These are phyloP conservation scores for Sebastes melanostomus DNA, from an alignment of 2,797 vertebrate species.

Conservation along the genomic window DNA sequence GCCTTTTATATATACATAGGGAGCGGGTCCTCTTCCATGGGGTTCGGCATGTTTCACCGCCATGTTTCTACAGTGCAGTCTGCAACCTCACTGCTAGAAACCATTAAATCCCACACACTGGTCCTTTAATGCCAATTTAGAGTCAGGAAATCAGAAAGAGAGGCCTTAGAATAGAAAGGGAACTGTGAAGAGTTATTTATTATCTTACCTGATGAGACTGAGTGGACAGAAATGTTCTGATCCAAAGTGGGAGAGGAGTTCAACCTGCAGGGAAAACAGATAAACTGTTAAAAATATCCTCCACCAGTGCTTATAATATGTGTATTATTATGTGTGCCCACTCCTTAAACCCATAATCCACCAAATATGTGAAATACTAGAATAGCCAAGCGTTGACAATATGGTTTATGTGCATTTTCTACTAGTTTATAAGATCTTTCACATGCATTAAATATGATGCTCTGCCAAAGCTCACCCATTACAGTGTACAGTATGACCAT, in stretches of 20 bases:
- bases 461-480: constrained; percentile 60
- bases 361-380: constrained; percentile 1
- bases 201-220: constrained; percentile 93
- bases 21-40: neutral
- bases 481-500: neutral
- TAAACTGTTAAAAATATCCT: neutral
- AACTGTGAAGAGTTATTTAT: neutral
- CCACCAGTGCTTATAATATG: neutral
- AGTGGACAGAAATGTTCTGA: constrained; percentile 98
- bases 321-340: neutral
- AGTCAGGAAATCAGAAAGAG: neutral
- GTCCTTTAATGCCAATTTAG: neutral
- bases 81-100: neutral
- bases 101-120: neutral
- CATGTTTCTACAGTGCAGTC: no score
- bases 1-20: no score
- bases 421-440: constrained; percentile 33
- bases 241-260: constrained; percentile 96
- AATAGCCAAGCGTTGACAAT: neutral
- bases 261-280: constrained; percentile 83
- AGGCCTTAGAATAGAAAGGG: neutral
- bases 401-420: constrained; percentile 5
- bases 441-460: constrained; percentile 79
- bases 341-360: constrained; percentile 25
- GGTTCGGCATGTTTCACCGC: no score